Conservation (phyloP, 1,140 invertebrate species). For the Aradophagus sp. region DNA sequence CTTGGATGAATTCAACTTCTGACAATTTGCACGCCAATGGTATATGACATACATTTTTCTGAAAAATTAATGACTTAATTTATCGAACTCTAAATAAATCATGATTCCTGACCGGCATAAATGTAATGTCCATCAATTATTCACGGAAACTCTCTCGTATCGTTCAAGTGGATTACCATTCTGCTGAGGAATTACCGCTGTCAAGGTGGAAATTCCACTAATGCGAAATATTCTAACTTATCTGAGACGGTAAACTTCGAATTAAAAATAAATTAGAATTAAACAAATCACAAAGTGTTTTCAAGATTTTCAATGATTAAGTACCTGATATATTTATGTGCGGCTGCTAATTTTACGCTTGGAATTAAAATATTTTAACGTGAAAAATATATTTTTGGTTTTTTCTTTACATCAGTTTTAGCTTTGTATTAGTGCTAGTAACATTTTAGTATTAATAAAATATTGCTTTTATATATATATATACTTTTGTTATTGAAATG, state of each 20-base stretch:
- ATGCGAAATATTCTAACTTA: constrained; percentile 48
- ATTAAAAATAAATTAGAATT: constrained; percentile 50
- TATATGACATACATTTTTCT: constrained; percentile 26
- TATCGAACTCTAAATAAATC: constrained; percentile 50
- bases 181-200: constrained; percentile 52
- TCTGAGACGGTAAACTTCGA: constrained; percentile 22
- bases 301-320: too few relatives aligned
- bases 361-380: too few relatives aligned
- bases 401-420: too few relatives aligned
- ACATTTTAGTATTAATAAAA: too few relatives aligned
- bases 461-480: too few relatives aligned
- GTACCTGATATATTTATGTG: too few relatives aligned
- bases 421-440: too few relatives aligned
- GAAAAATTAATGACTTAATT: constrained; percentile 47
- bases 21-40: constrained; percentile 8
- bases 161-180: constrained; percentile 51
- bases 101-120: constrained; percentile 49
- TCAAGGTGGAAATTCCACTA: constrained; percentile 49
- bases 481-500: too few relatives aligned
- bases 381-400: too few relatives aligned
- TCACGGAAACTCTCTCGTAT: constrained; percentile 50
- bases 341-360: neutral
- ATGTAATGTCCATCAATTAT: constrained; percentile 53
- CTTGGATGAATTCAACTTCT: too few relatives aligned
- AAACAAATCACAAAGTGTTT: constrained; percentile 19